Base-by-base conservation (phyloP, 2,797 vertebrate species). In the Geotrypetes seraphini region DNA sequence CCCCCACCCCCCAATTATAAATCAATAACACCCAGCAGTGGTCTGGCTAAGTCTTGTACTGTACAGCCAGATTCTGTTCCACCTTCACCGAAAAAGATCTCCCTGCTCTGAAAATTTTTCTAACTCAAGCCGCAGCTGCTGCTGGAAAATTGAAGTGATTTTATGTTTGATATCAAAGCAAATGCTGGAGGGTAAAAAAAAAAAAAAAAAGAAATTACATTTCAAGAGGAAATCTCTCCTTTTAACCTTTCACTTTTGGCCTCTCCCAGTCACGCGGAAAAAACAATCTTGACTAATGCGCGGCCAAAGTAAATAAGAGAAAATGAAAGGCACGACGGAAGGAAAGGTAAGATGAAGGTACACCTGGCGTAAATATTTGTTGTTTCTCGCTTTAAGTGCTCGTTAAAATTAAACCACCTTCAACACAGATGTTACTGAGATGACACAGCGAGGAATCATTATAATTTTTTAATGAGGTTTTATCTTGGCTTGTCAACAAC, bases 201-300 rank as follows among this genome's bases (percentile, higher is more conserved):
- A n/a, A n/a, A n/a, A n/a, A n/a, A 62, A 57, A 74, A 38, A 46
- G 64, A 75, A 77, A 70, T 76, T 63, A 71, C 66, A 41, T 70
- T 78, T 69, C 68, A 59, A 78, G n/a, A 71, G 48, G 50, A 50
- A 66, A 68, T 59, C 61, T 64, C 57, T 60, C 50, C 59, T 71
- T 76, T 78, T 65, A 69, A 71, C 69, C 71, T 60, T 69, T 79
- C 75, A 81, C 78, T 71, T 77, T 69, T 50, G 63, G 55, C 53
- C 63, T 74, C 54, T 57, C 31, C 53, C 43, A 75, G 52, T 60
- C 57, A 56, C 47, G 68, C 58, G 70, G 73, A 72, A 73, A 76
- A 79, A 77, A 82, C 76, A 72, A 71, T 78, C 60, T 71, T 60
- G 55, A 49, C 61, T 73, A 64, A 73, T 74, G 67, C 58, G 73